Evolutionary conservation across 2,113 vertebrate species (phyloP).

Genomic region (Genyomyrus donnyi): DNA sequence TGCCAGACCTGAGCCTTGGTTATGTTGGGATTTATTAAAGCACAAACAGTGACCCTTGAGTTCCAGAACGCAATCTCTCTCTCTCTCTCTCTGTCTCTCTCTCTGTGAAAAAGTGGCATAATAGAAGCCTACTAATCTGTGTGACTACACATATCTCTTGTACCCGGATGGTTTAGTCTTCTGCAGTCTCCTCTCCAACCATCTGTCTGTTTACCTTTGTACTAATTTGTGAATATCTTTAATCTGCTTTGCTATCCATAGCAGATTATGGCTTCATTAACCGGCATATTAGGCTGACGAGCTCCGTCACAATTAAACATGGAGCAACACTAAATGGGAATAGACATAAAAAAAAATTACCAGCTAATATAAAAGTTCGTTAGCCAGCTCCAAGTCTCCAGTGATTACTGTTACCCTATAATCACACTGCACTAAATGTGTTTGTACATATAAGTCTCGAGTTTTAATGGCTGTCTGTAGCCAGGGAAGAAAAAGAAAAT

Average conservation of each 20-base stretch:
- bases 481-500: not conserved
- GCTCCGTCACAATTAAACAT: not conserved
- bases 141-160: not conserved
- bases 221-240: not conserved
- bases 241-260: not conserved
- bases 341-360: not conserved
- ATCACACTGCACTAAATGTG: not conserved
- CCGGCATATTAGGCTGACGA: not conserved
- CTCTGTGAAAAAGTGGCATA: not conserved
- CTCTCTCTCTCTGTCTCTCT: not conserved
- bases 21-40: not conserved
- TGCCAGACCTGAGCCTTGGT: not conserved
- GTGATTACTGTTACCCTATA: not conserved
- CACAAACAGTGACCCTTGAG: not conserved
- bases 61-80: not conserved
- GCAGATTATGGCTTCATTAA: not conserved
- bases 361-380: not conserved
- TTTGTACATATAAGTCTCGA: not conserved
- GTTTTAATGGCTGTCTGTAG: not conserved
- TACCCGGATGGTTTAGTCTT: slow-evolving; percentile 5
- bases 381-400: not conserved
- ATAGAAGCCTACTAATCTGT: not conserved
- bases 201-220: slow-evolving; percentile 3
- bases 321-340: not conserved
- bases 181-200: not conserved